These are phyloP conservation scores for Epizoanthus fatuus DNA, from an alignment of 92 coral and sea anemone genomes.

Conservation along the genomic window DNA sequence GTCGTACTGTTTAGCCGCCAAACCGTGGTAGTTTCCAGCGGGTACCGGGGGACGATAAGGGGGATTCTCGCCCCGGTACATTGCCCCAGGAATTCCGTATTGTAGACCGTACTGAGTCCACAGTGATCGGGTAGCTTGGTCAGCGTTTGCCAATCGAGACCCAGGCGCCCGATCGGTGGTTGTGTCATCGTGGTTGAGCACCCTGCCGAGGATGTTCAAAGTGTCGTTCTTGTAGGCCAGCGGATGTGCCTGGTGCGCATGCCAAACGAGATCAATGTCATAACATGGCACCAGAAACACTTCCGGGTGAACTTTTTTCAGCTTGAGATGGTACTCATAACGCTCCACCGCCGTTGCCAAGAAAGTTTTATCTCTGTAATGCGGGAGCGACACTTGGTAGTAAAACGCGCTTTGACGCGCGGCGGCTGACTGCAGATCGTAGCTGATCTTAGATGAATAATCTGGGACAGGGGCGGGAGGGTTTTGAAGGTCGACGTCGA, in stretches of 20 bases:
- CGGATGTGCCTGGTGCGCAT: constrained; percentile 71
- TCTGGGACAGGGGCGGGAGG: constrained; percentile 28
- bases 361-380: constrained; percentile 49
- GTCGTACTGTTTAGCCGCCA: constrained; percentile 37
- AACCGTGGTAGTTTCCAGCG: constrained; percentile 27
- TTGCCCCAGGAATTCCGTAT: constrained; percentile 57
- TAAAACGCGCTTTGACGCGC: constrained; percentile 47
- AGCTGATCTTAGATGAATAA: constrained; percentile 33
- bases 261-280: constrained; percentile 72
- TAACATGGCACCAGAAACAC: constrained; percentile 65
- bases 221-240: constrained; percentile 57
- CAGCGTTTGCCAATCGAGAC: constrained; percentile 53
- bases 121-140: constrained; percentile 28
- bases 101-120: constrained; percentile 49
- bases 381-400: constrained; percentile 69
- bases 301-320: constrained; percentile 44
- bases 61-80: constrained; percentile 74
- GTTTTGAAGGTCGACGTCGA: constrained; percentile 55
- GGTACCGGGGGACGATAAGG: background rate
- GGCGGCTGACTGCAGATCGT: constrained; percentile 50
- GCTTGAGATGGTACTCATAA: constrained; percentile 35
- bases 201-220: constrained; percentile 36
- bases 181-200: constrained; percentile 64
- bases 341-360: constrained; percentile 44
- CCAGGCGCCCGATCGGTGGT: constrained; percentile 64